Conservation (phyloP, 2,113 vertebrate genomes). For the Taurulus bubalis region DNA sequence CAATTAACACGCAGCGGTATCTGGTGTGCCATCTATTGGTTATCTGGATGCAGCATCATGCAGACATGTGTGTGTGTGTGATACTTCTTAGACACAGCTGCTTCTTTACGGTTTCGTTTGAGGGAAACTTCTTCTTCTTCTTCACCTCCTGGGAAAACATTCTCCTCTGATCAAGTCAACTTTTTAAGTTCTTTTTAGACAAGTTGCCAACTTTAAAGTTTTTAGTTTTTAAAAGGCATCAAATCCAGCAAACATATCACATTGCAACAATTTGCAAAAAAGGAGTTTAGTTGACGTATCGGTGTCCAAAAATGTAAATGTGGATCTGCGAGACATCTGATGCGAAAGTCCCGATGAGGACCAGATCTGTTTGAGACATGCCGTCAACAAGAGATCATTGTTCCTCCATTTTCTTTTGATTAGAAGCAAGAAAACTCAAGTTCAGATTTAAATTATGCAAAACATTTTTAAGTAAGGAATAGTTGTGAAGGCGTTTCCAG, state of each 20-base stretch:
- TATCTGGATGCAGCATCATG: slow-evolving; percentile 5
- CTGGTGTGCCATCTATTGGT: slow-evolving; percentile 12
- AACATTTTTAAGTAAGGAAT: too few relatives aligned
- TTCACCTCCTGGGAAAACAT: not conserved
- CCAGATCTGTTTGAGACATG: not conserved
- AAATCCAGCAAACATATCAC: not conserved
- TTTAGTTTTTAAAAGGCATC: not conserved
- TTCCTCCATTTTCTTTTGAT: not conserved
- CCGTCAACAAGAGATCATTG: not conserved
- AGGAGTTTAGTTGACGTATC: not conserved
- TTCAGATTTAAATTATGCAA: not conserved
- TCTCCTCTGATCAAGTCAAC: not conserved
- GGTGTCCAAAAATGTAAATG: not conserved
- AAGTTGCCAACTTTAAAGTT: not conserved
- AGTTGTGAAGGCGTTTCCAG: too few relatives aligned
- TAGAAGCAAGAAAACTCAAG: not conserved
- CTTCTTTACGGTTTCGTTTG: not conserved
- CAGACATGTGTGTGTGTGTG: not conserved
- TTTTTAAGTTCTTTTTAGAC: not conserved
- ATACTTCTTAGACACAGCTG: too few relatives aligned
- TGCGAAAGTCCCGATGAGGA: not conserved
- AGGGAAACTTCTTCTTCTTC: not conserved
- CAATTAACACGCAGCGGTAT: slow-evolving; percentile 23
- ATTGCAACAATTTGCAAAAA: not conserved
- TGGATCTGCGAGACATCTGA: slow-evolving; percentile 1